Conservation (phyloP, 1,140 invertebrate genomes). For the Grapholita molesta region DNA sequence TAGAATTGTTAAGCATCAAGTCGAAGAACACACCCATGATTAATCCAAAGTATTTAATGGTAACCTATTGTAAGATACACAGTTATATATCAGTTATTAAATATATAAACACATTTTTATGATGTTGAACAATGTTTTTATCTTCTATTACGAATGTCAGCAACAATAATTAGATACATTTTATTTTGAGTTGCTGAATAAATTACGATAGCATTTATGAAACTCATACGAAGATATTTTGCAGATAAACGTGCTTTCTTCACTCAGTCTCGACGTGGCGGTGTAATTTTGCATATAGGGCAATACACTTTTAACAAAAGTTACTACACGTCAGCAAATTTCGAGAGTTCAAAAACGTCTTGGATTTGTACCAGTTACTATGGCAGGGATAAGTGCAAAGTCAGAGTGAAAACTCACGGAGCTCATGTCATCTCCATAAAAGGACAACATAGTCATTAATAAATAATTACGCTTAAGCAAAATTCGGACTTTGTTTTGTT, state of each 20-base stretch:
- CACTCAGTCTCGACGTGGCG: constrained; percentile 36
- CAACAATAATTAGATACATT: neutral
- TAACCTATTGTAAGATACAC: neutral
- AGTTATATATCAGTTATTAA: neutral
- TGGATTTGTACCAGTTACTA: constrained; percentile 42
- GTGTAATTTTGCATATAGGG: constrained; percentile 31
- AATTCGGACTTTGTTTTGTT: neutral
- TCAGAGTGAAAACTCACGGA: constrained; percentile 32
- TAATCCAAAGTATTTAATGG: no score
- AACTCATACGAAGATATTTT: neutral
- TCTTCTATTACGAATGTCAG: no score
- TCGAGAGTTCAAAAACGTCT: neutral
- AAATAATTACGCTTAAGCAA: neutral
- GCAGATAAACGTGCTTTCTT: constrained; percentile 21
- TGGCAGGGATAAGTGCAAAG: constrained; percentile 31
- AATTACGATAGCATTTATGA: neutral
- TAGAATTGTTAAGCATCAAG: neutral
- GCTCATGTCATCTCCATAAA: constrained; percentile 20
- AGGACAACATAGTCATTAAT: constrained; percentile 34
- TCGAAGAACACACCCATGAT: neutral
- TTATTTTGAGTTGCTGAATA: neutral
- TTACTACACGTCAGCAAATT: neutral
- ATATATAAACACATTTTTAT: neutral
- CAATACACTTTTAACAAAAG: constrained; percentile 35
- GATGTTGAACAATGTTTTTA: neutral